Percentiles rank a stretch among this genome's conserved stretches.
Conservation (phyloP, 2,797 vertebrate species). For the Etheostoma perlongum region DNA sequence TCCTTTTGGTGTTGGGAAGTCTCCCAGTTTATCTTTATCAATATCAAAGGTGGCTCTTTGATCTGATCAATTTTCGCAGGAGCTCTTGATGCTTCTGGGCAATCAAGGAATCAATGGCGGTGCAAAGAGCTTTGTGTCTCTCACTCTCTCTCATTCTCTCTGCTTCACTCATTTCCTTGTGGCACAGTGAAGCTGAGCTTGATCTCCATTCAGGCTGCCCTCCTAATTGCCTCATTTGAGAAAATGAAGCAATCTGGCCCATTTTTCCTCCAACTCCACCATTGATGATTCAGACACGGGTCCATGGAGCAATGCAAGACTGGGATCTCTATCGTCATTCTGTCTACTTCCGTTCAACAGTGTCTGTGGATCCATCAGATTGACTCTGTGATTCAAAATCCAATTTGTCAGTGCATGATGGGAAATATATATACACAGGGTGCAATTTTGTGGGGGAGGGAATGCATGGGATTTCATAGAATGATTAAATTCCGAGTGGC, state of each 20-base stretch:
- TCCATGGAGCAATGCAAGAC: conserved; percentile 65
- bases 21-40: conserved; percentile 68
- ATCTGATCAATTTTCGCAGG: conserved; percentile 78
- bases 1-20: conserved; percentile 56
- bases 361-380: conserved; percentile 47
- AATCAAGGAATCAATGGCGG: conserved; percentile 76
- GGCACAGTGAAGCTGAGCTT: conserved; percentile 64
- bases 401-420: conserved; percentile 49
- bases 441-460: too few relatives aligned
- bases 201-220: conserved; percentile 77
- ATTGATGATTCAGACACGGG: conserved; percentile 73
- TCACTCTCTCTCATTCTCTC: conserved; percentile 49
- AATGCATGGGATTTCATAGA: too few relatives aligned
- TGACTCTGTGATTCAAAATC: conserved; percentile 61
- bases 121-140: conserved; percentile 63
- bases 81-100: conserved; percentile 64
- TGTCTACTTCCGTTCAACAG: conserved; percentile 56
- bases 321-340: conserved; percentile 59
- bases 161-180: conserved; percentile 69
- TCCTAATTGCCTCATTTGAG: conserved; percentile 84
- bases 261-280: conserved; percentile 64
- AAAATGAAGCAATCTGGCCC: conserved; percentile 79
- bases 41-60: conserved; percentile 78
- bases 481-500: too few relatives aligned
- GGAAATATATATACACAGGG: conserved; percentile 28